Conservation (phyloP, 2,113 vertebrate genomes). For the Sylvilagus bachmani region DNA sequence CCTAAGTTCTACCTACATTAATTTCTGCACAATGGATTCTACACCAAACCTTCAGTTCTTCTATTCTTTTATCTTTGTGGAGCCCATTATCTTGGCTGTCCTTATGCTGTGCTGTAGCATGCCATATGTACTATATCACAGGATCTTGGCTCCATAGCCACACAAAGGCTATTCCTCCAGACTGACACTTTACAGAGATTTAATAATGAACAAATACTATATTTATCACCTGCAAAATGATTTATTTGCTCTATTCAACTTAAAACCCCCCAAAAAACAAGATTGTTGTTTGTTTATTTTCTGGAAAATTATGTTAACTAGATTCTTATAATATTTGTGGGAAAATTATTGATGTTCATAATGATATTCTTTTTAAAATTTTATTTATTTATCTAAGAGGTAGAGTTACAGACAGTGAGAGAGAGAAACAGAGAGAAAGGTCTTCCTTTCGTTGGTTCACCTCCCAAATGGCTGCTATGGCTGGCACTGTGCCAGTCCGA, state of each 20-base stretch:
- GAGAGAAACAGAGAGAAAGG: too few species aligned
- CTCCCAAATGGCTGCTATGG: too few species aligned
- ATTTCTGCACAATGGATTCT: background rate
- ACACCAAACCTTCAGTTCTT: background rate
- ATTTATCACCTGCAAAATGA: background rate
- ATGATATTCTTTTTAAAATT: background rate
- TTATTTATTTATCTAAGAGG: too few species aligned
- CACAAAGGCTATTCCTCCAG: background rate
- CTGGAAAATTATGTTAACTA: background rate
- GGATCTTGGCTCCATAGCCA: background rate
- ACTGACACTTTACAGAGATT: background rate
- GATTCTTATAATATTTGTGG: background rate
- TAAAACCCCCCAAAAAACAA: background rate
- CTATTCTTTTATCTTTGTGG: background rate
- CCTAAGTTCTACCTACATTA: background rate
- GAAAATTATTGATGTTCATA: conserved; percentile 40
- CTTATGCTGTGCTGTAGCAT: background rate
- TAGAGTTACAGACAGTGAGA: too few species aligned
- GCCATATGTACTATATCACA: background rate
- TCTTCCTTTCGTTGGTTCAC: too few species aligned
- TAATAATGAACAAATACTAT: background rate
- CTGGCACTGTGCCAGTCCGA: too few species aligned
- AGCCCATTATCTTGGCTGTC: background rate
- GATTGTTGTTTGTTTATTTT: background rate
- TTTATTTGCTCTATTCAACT: background rate